Base-by-base conservation (phyloP, 2,888 invertebrate species). In the Aricia artaxerxes region DNA sequence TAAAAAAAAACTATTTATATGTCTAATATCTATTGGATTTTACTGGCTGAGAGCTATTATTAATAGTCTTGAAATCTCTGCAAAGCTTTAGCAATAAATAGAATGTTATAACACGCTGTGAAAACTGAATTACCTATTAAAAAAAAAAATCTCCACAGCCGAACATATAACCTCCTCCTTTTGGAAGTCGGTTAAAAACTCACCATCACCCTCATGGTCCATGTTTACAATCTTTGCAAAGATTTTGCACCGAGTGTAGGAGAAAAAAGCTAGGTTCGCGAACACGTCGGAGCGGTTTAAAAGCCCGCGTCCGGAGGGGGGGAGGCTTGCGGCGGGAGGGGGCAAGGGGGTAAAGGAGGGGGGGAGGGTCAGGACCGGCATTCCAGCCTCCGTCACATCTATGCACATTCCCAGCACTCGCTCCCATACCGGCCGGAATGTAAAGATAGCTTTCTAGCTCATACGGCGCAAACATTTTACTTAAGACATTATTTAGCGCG, bases 251-350 rank as follows among this genome's bases (percentile, higher is more conserved):
- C 89, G 92, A 93, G 93, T 92, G 92, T 92, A 93, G 94, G 85
- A 92, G 94, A 94, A 94, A 94, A 93, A 94, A 93, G 93, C 93
- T 92, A 94, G 93, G 91, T 93, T 89, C 87, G 92, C 92, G 92
- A 94, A 94, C 94, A 94, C 91, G 94, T 94, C 88, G 91, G 92
- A 90, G 93, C 91, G 91, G 94, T 93, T 93, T 93, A 92, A 69
- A 92, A 93, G 92, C 91, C 92, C 92, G 92, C 90, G 92, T 93
- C 92, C 92, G 93, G 93, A 24, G 24, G 24, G 93, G 88, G 91
- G 92, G 92, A 92, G 91, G 69, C 11, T 69, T 13, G 69, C 2
- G 86, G 88, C 88, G 83, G 87, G 90, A 89, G 90, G 89, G 91
- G 11, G 92, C 93, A 93, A 92, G 88, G 91, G 92, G 92, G 92